phyloP scores from a whole-genome alignment of 1,140 invertebrate species.

The Aphidius ervi region DNA sequence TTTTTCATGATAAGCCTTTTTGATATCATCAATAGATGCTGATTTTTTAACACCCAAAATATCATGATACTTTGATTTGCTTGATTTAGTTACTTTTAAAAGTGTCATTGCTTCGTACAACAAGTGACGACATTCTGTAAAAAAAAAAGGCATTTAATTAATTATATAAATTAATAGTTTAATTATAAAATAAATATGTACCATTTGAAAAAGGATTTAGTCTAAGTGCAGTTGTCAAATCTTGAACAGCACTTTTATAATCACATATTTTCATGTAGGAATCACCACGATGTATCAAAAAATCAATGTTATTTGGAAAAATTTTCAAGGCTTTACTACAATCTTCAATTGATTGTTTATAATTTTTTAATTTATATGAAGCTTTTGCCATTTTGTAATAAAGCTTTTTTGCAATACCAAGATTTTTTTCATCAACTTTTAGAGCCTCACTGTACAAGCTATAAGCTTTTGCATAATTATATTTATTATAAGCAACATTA shows the following conservation, averaged over 20 bases:
- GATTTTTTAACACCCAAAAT: slow-evolving; percentile 3
- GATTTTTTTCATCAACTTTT: slow-evolving; percentile 3
- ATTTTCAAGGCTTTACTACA: slow-evolving; percentile 3
- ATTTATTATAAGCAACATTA: background rate
- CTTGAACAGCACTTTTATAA: slow-evolving; percentile 8
- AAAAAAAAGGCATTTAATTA: too few relatives aligned
- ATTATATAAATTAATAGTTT: too few relatives aligned
- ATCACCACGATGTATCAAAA: slow-evolving; percentile 3
- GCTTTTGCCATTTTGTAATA: slow-evolving; percentile 13
- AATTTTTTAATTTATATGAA: background rate
- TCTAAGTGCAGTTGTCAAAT: background rate
- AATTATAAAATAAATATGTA: background rate
- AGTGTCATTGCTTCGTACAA: slow-evolving; percentile 1
- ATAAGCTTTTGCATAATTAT: background rate
- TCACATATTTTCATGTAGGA: background rate
- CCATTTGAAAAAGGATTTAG: slow-evolving; percentile 1
- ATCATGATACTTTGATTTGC: background rate
- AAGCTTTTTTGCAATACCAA: background rate
- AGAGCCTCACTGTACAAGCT: slow-evolving; percentile 9
- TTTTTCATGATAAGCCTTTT: slow-evolving; percentile 6
- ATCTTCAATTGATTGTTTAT: background rate
- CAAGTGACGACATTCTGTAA: background rate
- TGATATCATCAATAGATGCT: background rate
- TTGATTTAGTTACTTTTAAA: background rate
- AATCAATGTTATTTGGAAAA: background rate